Percentiles rank a stretch among this genome's conserved stretches.
phyloP scores from a whole-genome alignment of 2,113 vertebrate genomes.

The Strix aluco region DNA sequence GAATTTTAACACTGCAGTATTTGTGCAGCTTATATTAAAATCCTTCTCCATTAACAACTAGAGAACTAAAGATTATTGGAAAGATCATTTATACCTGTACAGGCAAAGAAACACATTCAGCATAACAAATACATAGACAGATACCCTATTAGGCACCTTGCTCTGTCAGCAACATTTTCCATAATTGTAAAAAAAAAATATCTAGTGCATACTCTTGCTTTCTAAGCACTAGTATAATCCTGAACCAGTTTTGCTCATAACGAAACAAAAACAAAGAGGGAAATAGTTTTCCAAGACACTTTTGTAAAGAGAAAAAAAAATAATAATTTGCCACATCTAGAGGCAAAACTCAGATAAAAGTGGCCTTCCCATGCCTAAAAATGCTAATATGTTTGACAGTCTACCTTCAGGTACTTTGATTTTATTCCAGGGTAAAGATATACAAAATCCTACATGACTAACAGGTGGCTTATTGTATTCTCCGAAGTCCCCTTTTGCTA shows the following conservation, averaged over 20 bases:
- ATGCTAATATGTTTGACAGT: background rate
- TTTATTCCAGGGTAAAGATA: background rate
- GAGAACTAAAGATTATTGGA: background rate
- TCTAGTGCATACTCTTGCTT: background rate
- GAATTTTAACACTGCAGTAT: background rate
- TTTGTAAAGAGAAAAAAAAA: background rate
- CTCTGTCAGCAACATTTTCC: background rate
- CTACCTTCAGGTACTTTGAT: background rate
- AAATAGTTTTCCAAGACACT: background rate
- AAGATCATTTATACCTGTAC: background rate
- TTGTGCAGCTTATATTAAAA: background rate
- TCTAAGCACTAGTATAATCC: background rate
- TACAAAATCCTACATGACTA: background rate
- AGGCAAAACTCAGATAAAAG: background rate
- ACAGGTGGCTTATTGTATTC: background rate
- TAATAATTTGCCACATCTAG: background rate
- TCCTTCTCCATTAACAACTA: background rate
- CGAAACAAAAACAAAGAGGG: background rate
- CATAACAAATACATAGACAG: background rate
- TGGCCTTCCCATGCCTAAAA: background rate
- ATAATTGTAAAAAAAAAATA: background rate
- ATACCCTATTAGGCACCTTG: background rate
- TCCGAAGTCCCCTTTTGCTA: background rate
- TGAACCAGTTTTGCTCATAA: background rate
- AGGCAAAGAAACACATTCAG: background rate